Percentiles rank a stretch among this genome's conserved stretches.
These are phyloP conservation scores for Myotis vivesi DNA, from an alignment of 2,797 vertebrate species.

Conservation along the genomic window DNA sequence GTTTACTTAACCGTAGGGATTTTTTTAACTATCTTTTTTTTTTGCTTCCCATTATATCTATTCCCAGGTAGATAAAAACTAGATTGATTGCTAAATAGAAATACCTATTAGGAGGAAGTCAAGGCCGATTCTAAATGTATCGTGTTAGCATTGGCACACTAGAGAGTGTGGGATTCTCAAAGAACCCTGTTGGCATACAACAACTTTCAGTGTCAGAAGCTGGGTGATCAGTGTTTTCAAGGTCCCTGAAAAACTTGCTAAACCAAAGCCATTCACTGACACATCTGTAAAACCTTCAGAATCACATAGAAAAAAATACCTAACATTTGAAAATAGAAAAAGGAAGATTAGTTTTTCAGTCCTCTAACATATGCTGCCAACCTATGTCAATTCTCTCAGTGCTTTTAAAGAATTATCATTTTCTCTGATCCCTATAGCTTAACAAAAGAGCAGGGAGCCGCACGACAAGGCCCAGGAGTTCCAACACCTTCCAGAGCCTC, in stretches of 20 bases:
- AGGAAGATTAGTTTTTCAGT: neutral
- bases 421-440: neutral
- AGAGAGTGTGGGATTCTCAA: neutral
- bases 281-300: conserved; percentile 11
- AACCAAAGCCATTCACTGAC: conserved; percentile 4
- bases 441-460: neutral
- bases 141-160: neutral
- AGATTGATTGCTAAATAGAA: conserved; percentile 30
- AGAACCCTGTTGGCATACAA: neutral
- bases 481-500: neutral
- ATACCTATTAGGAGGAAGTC: conserved; percentile 7
- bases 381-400: neutral
- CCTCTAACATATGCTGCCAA: neutral
- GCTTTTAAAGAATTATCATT: neutral
- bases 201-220: neutral
- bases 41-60: conserved; percentile 8
- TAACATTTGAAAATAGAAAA: neutral
- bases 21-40: neutral
- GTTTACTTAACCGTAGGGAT: neutral
- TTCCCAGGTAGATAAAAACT: conserved; percentile 19
- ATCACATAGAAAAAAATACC: neutral
- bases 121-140: conserved; percentile 17
- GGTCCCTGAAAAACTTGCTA: conserved; percentile 13
- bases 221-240: neutral
- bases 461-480: neutral